phyloP scores from a whole-genome alignment of 1,140 invertebrate species.

The Plectrocnemia conspersa region DNA sequence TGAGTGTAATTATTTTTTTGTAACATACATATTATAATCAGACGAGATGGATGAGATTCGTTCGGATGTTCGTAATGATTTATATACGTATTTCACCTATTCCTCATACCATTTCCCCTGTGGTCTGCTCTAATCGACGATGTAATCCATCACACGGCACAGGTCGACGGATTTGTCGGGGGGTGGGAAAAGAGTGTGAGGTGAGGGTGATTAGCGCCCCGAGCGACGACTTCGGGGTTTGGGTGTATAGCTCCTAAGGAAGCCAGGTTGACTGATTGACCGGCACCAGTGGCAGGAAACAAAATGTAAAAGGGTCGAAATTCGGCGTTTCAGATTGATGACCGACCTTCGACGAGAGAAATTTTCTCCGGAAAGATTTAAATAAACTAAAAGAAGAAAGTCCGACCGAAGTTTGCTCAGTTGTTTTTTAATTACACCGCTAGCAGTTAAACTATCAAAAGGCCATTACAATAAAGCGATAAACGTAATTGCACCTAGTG shows the following conservation, averaged over 20 bases:
- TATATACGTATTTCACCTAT: conserved; percentile 23
- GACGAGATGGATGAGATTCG: too few species aligned
- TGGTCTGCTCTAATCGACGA: conserved; percentile 34
- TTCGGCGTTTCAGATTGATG: conserved; percentile 24
- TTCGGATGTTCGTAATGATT: too few species aligned
- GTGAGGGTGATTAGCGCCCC: conserved; percentile 24
- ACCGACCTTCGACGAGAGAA: conserved; percentile 1
- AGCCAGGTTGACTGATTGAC: conserved; percentile 25
- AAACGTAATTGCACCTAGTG: conserved; percentile 26
- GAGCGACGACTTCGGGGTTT: not conserved
- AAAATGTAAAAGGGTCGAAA: conserved; percentile 25
- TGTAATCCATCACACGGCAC: conserved; percentile 37
- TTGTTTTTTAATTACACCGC: too few species aligned
- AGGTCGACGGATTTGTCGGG: conserved; percentile 21
- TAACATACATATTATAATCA: too few species aligned
- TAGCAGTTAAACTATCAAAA: conserved; percentile 18
- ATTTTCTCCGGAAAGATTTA: not conserved
- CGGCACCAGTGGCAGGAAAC: conserved; percentile 15
- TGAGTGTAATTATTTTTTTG: too few species aligned
- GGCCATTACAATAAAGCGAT: conserved; percentile 28
- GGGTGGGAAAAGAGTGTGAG: conserved; percentile 6
- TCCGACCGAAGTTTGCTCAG: too few species aligned
- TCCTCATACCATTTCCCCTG: conserved; percentile 9
- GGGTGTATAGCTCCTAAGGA: too few species aligned
- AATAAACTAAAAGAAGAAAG: not conserved